Conservation (phyloP, 30 jellyfish, hydroid and myxozoan species). For the Cassiopea xamachana region DNA sequence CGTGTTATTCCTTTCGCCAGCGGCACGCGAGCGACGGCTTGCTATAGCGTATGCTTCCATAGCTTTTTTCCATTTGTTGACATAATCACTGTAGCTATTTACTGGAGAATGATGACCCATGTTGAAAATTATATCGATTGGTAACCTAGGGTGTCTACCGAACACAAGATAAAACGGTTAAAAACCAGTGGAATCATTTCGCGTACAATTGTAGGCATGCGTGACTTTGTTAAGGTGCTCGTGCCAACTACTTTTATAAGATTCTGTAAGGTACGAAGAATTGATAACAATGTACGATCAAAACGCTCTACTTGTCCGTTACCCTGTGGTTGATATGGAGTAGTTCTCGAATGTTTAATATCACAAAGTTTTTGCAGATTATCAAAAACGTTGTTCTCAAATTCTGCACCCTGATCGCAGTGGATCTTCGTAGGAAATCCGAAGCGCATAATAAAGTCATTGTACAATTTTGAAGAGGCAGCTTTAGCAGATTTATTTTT, state of each 20-base stretch:
- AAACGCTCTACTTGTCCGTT: slow-evolving; percentile 58
- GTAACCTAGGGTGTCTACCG: slow-evolving; percentile 24
- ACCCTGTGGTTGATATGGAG: slow-evolving; percentile 71
- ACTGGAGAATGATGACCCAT: not conserved
- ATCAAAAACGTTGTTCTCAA: slow-evolving; percentile 48
- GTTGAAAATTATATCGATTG: not conserved
- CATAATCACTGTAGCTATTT: slow-evolving; percentile 4
- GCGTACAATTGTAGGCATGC: slow-evolving; percentile 69
- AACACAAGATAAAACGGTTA: slow-evolving; percentile 10
- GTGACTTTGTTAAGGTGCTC: slow-evolving; percentile 53
- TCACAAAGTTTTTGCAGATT: slow-evolving; percentile 38
- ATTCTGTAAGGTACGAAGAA: slow-evolving; percentile 50
- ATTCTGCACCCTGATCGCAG: slow-evolving; percentile 69
- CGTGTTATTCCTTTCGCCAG: not conserved
- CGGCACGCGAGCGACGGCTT: not conserved
- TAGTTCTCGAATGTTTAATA: slow-evolving; percentile 31
- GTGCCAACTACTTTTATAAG: slow-evolving; percentile 56
- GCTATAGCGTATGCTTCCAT: slow-evolving; percentile 31
- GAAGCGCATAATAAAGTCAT: slow-evolving; percentile 50
- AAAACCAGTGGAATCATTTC: not conserved
- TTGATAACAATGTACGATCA: slow-evolving; percentile 38
- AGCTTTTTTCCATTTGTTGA: slow-evolving; percentile 12
- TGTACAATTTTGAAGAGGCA: slow-evolving; percentile 40
- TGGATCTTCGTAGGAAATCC: slow-evolving; percentile 37
- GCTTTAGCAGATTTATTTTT: slow-evolving; percentile 42